phyloP scores from a whole-genome alignment of 2,113 vertebrate genomes.

The Equus przewalskii region DNA sequence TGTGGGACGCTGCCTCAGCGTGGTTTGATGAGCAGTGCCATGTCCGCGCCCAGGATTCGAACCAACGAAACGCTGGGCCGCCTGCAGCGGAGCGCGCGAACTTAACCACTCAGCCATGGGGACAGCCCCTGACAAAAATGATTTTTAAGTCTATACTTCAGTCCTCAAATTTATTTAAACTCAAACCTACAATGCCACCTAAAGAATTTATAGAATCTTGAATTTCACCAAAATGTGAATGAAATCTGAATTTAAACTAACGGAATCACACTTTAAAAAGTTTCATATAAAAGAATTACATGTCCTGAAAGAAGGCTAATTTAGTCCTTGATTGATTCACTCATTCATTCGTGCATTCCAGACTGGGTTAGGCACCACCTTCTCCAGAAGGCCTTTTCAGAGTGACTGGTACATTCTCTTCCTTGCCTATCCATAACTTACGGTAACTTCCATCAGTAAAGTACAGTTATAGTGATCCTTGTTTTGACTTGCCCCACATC shows the following conservation, averaged over 20 bases:
- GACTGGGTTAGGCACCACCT: background rate
- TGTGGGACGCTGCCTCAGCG: no score
- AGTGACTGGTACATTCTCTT: background rate
- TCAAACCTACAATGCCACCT: background rate
- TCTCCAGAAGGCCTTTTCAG: background rate
- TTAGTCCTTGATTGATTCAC: background rate
- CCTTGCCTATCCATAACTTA: background rate
- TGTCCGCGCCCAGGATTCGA: no score
- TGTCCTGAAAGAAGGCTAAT: background rate
- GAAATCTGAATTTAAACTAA: slow-evolving; percentile 38
- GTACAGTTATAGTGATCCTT: background rate
- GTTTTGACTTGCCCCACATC: background rate
- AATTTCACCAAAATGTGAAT: background rate
- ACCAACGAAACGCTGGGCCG: no score
- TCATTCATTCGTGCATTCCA: background rate
- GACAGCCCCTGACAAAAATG: background rate
- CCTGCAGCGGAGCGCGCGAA: no score
- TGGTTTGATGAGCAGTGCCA: no score
- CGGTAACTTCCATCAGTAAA: background rate
- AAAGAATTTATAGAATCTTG: background rate
- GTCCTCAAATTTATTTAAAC: slow-evolving; percentile 45
- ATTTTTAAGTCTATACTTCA: background rate
- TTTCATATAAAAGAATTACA: background rate
- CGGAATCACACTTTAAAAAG: slow-evolving; percentile 7
- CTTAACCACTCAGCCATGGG: no score